Percentiles rank a stretch among this genome's conserved stretches.
Conservation (phyloP, 2,797 vertebrate species). For the Tachyglossus aculeatus region DNA sequence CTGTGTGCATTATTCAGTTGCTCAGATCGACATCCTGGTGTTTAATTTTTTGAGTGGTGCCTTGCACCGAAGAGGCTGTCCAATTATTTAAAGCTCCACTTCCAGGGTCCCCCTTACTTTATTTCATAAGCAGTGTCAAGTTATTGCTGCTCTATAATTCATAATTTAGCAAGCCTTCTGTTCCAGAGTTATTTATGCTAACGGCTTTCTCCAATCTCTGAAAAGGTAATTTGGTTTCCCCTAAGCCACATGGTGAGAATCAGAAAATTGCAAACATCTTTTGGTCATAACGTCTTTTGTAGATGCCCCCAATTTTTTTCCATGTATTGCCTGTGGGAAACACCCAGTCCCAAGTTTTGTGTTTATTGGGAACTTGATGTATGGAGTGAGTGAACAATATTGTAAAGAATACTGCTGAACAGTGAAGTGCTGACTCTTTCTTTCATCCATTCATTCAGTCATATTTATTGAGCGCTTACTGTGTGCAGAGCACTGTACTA, state of each 20-base stretch:
- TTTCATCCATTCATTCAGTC: no score
- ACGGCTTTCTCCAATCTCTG: not conserved
- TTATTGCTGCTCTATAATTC: not conserved
- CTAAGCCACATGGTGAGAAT: not conserved
- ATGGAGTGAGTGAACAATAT: no score
- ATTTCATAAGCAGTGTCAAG: not conserved
- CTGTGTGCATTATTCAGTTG: not conserved
- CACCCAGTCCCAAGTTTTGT: no score
- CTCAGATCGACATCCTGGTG: not conserved
- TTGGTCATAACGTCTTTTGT: rapidly evolving
- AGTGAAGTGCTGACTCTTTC: no score
- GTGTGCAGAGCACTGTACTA: no score
- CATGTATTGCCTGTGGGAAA: no score
- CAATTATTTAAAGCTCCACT: not conserved
- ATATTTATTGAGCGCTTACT: no score
- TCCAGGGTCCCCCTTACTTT: not conserved
- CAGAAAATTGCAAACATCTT: not conserved
- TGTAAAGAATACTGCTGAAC: no score
- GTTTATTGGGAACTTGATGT: no score
- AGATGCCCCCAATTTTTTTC: no score
- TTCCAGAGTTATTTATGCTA: not conserved
- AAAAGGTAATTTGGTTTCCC: not conserved
- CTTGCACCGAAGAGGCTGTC: not conserved
- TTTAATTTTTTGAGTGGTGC: not conserved
- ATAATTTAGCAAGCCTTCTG: not conserved